Conservation (phyloP, 2,888 invertebrate genomes). For the Barypeithes pellucidus region DNA sequence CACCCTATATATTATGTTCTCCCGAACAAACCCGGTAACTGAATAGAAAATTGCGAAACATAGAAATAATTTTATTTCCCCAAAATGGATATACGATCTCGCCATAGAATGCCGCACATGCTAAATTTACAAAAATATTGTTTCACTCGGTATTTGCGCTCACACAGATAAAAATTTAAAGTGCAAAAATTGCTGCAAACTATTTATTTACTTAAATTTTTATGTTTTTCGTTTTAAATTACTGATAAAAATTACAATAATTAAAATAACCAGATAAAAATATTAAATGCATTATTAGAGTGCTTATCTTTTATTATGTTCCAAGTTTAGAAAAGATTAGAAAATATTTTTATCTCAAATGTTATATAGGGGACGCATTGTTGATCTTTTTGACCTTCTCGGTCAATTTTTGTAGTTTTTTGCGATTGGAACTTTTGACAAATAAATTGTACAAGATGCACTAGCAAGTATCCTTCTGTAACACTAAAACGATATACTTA, state of each 20-base stretch:
- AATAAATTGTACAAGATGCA: too few relatives aligned
- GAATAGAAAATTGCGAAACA: too few relatives aligned
- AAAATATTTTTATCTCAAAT: constrained; percentile 12
- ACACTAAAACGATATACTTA: too few relatives aligned
- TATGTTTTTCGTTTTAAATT: constrained; percentile 31
- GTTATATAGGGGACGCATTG: constrained; percentile 3
- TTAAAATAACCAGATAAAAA: constrained; percentile 34
- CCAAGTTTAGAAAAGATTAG: constrained; percentile 19
- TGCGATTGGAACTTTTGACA: neutral
- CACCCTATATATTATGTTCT: too few relatives aligned
- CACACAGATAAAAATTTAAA: constrained; percentile 27
- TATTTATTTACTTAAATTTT: constrained; percentile 41
- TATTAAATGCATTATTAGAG: constrained; percentile 31
- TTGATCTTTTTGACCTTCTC: constrained; percentile 3
- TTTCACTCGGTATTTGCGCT: constrained; percentile 10
- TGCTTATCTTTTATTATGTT: constrained; percentile 29
- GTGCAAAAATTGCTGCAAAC: constrained; percentile 37
- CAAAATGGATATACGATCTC: too few relatives aligned
- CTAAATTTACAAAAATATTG: neutral
- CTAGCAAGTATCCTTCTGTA: too few relatives aligned
- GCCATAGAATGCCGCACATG: too few relatives aligned
- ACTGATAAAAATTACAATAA: constrained; percentile 38
- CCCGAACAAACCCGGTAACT: too few relatives aligned
- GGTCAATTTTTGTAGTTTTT: neutral
- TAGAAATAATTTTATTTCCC: too few relatives aligned